Percentiles rank a stretch among this genome's conserved stretches.
These are phyloP conservation scores for Butorides virescens DNA, from an alignment of 2,113 vertebrate genomes.

Conservation along the genomic window DNA sequence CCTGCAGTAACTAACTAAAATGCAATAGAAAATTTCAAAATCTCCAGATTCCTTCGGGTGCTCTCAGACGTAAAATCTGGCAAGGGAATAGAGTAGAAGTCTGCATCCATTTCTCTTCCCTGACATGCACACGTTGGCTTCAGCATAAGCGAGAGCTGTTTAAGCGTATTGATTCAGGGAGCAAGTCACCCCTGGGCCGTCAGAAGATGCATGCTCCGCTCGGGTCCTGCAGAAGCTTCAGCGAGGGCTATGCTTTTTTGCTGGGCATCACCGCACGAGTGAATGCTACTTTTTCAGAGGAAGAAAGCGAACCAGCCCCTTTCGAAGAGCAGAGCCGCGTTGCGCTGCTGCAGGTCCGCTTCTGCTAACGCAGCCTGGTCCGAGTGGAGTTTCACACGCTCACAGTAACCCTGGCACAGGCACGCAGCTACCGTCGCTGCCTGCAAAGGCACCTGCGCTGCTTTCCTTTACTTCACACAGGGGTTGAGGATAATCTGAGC, in stretches of 20 bases:
- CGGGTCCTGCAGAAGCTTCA: neutral
- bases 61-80: neutral
- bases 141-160: neutral
- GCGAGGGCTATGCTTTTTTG: neutral
- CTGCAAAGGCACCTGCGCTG: neutral
- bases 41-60: neutral
- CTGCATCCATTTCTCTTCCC: neutral
- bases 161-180: neutral
- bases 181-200: neutral
- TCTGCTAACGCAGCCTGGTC: neutral
- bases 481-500: neutral
- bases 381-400: neutral
- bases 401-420: neutral
- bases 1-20: neutral
- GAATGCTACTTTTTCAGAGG: neutral
- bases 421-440: neutral
- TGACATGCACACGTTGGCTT: neutral
- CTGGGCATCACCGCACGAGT: neutral
- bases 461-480: neutral
- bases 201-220: fast-evolving
- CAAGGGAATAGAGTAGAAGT: neutral
- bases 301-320: neutral
- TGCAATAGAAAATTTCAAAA: neutral
- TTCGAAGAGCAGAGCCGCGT: neutral
- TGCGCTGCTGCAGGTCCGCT: neutral